Evolutionary conservation across 2,113 vertebrate species (phyloP).

Genomic region (Cepphus grylle): DNA sequence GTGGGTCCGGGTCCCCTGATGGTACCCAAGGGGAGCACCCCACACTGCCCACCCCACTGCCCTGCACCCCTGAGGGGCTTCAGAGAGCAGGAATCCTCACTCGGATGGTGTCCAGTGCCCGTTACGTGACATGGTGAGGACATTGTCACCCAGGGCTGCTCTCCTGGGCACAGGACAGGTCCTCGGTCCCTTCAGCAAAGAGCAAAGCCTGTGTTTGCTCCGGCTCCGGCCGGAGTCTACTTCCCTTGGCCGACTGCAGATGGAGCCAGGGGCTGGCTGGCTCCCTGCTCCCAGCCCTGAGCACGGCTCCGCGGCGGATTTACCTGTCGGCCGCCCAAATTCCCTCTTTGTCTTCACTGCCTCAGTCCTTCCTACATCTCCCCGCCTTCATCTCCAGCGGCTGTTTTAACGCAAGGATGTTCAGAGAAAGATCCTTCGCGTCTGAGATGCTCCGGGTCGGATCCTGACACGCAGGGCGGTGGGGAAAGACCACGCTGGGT

Average conservation of each 20-base stretch:
- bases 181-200: not conserved
- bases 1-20: not conserved
- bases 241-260: constrained; percentile 13
- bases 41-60: not conserved
- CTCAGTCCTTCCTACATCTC: not conserved
- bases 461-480: accelerated
- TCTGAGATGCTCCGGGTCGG: not conserved
- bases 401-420: accelerated
- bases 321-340: not conserved
- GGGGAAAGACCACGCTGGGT: no score
- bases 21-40: not conserved
- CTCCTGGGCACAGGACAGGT: not conserved
- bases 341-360: not conserved
- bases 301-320: no score
- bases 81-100: not conserved
- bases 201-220: not conserved
- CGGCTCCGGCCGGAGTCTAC: not conserved
- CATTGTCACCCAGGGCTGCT: not conserved
- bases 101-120: accelerated
- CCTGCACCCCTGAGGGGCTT: not conserved
- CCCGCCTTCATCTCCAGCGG: not conserved
- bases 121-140: not conserved
- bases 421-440: not conserved
- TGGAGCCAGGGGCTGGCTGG: constrained; percentile 42
- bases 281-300: not conserved